These are phyloP conservation scores for Macaria liturata DNA, from an alignment of 2,888 invertebrate genomes.

Conservation along the genomic window DNA sequence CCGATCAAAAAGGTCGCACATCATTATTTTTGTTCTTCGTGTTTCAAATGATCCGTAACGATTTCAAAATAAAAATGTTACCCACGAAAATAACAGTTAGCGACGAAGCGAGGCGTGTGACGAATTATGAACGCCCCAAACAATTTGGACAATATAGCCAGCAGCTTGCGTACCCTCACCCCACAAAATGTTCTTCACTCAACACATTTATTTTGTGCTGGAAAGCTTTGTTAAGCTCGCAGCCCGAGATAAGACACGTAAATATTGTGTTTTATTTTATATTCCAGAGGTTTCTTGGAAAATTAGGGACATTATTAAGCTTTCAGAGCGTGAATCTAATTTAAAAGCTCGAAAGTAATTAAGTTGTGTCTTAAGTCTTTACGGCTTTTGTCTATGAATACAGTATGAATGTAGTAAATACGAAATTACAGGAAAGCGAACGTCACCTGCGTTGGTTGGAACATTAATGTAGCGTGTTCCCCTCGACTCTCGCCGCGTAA, in stretches of 20 bases:
- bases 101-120: slow-evolving; percentile 59
- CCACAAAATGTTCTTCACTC: slow-evolving; percentile 49
- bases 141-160: slow-evolving; percentile 65
- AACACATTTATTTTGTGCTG: slow-evolving; percentile 53
- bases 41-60: slow-evolving; percentile 28
- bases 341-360: slow-evolving; percentile 14
- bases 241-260: slow-evolving; percentile 38
- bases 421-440: slow-evolving; percentile 34
- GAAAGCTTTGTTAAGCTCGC: slow-evolving; percentile 45
- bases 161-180: slow-evolving; percentile 53
- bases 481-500: slow-evolving; percentile 35
- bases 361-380: slow-evolving; percentile 5
- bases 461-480: slow-evolving; percentile 40
- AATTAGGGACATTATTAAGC: slow-evolving; percentile 16
- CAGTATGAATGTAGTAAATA: slow-evolving; percentile 5
- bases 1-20: slow-evolving; percentile 7
- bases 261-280: slow-evolving; percentile 36
- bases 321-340: slow-evolving; percentile 16
- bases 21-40: slow-evolving; percentile 17
- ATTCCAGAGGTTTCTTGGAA: slow-evolving; percentile 28
- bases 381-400: too few relatives aligned
- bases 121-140: slow-evolving; percentile 68
- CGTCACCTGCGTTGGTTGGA: slow-evolving; percentile 38
- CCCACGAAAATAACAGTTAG: slow-evolving; percentile 56
- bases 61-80: slow-evolving; percentile 42